These are phyloP conservation scores for Cirrhinus mrigala DNA, from an alignment of 2,797 vertebrate species.

Conservation along the genomic window DNA sequence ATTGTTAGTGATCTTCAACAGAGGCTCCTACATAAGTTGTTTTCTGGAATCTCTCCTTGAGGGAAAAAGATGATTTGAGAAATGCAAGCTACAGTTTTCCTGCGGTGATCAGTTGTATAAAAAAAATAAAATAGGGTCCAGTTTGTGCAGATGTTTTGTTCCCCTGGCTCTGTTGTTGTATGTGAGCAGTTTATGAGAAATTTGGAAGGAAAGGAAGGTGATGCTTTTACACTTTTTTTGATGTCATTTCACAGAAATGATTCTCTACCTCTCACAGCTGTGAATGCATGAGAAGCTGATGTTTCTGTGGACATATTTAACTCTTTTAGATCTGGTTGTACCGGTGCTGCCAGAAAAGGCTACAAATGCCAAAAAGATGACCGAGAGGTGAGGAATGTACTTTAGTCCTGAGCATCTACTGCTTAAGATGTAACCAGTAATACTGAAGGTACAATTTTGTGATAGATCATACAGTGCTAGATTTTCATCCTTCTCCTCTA, in stretches of 20 bases:
- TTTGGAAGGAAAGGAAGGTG: not conserved
- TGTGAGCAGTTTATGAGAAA: not conserved
- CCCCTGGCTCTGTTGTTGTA: not conserved
- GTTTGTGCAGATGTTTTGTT: not conserved
- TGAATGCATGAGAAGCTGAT: constrained; percentile 56
- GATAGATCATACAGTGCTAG: not conserved
- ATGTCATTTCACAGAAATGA: not conserved
- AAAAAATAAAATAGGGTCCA: not conserved
- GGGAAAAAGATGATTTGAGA: not conserved
- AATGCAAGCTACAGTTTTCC: not conserved
- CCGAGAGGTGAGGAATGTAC: constrained; percentile 86
- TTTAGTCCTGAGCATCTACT: constrained; percentile 84
- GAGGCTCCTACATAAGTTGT: constrained; percentile 82
- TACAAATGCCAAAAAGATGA: constrained; percentile 90
- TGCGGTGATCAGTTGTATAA: not conserved
- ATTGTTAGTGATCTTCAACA: constrained; percentile 82
- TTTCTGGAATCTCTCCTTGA: constrained; percentile 78
- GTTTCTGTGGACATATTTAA: constrained; percentile 87
- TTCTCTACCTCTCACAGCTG: not conserved
- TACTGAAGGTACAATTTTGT: not conserved
- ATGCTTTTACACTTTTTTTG: not conserved
- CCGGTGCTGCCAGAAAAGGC: constrained; percentile 88
- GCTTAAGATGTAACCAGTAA: not conserved
- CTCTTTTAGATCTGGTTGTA: constrained; percentile 81
- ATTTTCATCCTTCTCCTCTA: not conserved